These are phyloP conservation scores for Corella eumyota DNA, from an alignment of 23 tunicate species.

Conservation along the genomic window DNA sequence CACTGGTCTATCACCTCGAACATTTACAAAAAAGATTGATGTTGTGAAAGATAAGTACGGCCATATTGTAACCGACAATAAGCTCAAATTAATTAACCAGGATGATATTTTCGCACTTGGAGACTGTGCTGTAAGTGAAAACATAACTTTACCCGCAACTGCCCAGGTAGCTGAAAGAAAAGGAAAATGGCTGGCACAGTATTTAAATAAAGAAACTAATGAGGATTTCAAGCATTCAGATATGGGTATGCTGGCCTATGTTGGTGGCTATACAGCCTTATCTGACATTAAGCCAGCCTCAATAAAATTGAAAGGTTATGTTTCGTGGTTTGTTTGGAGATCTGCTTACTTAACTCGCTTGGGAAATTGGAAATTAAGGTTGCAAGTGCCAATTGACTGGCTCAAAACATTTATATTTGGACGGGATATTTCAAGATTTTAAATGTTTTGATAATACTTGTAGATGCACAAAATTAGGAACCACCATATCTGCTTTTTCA, in stretches of 20 bases:
- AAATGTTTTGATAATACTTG: too few relatives aligned
- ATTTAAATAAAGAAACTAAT: conserved; percentile 44
- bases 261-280: conserved; percentile 69
- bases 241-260: conserved; percentile 87
- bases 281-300: conserved; percentile 56
- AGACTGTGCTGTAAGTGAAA: conserved; percentile 73
- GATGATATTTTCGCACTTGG: conserved; percentile 53
- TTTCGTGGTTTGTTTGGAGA: conserved; percentile 83
- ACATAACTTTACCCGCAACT: conserved; percentile 55
- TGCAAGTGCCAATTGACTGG: conserved; percentile 94
- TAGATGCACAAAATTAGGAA: too few relatives aligned
- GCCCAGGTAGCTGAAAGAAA: conserved; percentile 89
- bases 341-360: conserved; percentile 80
- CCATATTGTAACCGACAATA: conserved; percentile 45
- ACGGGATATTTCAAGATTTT: conserved; percentile 82
- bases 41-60: conserved; percentile 58
- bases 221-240: conserved; percentile 45
- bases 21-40: conserved; percentile 26
- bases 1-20: conserved; percentile 74
- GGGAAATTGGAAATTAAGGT: conserved; percentile 68
- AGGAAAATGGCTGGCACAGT: conserved; percentile 76
- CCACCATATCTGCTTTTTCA: too few relatives aligned
- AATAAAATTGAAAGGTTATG: conserved; percentile 67
- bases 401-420: conserved; percentile 81
- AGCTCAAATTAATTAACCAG: conserved; percentile 24